phyloP scores from a whole-genome alignment of 2,113 vertebrate genomes.

The Pseudorectes ferrugineus region DNA sequence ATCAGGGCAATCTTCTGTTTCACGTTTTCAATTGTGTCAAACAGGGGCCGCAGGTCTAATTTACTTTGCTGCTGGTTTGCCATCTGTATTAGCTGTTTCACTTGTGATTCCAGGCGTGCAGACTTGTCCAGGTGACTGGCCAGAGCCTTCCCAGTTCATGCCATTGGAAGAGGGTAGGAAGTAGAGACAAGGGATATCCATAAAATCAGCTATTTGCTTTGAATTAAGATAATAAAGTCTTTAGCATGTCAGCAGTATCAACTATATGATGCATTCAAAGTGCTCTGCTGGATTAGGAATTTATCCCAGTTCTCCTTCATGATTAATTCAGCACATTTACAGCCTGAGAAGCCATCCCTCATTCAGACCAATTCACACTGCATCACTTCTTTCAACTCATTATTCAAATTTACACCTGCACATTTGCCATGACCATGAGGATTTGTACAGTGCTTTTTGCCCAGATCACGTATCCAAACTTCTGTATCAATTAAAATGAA shows the following conservation, averaged over 20 bases:
- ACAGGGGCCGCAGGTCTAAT: slow-evolving; percentile 65
- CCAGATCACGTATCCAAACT: not conserved
- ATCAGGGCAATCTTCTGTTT: slow-evolving; percentile 75
- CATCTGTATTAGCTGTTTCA: slow-evolving; percentile 70
- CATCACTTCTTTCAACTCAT: not conserved
- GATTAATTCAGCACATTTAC: not conserved
- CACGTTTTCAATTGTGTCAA: slow-evolving; percentile 67
- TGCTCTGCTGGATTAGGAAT: not conserved
- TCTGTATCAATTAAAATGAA: not conserved
- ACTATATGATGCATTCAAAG: not conserved
- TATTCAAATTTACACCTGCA: not conserved
- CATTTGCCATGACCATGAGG: not conserved
- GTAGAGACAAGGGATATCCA: not conserved
- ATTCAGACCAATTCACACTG: not conserved
- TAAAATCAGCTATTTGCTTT: not conserved
- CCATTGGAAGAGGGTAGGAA: not conserved
- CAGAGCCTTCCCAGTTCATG: slow-evolving; percentile 64
- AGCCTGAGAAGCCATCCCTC: not conserved
- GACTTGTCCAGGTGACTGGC: slow-evolving; percentile 75
- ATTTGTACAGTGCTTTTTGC: not conserved
- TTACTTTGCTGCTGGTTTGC: slow-evolving; percentile 71
- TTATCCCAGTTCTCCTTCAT: not conserved
- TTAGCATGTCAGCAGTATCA: not conserved
- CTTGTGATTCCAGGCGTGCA: slow-evolving; percentile 71
- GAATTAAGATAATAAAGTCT: not conserved